Evolutionary conservation across 2,888 invertebrate species (phyloP).

Genomic region (Nephrotoma appendiculata): DNA sequence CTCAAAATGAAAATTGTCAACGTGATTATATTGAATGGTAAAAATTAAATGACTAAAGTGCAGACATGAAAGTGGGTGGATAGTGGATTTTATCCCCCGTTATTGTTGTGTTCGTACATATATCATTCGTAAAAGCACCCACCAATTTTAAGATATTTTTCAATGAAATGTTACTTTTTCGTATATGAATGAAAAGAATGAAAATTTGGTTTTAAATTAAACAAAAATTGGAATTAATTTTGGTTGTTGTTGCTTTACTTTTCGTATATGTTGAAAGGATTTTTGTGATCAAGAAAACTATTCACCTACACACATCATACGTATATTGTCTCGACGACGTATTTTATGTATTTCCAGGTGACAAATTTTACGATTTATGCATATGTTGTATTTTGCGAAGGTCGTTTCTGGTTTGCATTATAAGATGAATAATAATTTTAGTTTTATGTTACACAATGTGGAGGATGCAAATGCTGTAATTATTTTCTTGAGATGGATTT

Average conservation of each 20-base stretch:
- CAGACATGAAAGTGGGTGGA: neutral
- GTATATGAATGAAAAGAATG: neutral
- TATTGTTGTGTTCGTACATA: neutral
- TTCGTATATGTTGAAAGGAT: neutral
- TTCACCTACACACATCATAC: neutral
- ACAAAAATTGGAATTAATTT: neutral
- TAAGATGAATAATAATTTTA: neutral
- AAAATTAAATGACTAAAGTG: neutral
- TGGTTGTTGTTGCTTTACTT: neutral
- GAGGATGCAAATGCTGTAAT: neutral
- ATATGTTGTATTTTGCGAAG: neutral
- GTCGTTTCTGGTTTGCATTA: neutral
- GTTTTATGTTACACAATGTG: neutral
- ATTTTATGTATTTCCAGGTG: neutral
- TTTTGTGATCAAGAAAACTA: neutral
- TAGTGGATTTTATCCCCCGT: neutral
- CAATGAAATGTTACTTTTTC: neutral
- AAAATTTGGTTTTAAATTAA: neutral
- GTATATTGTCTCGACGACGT: neutral
- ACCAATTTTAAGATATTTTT: neutral
- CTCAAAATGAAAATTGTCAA: neutral
- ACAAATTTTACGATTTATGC: neutral
- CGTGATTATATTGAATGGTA: neutral
- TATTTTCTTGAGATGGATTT: too few species aligned
- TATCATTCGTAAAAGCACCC: neutral